Evolutionary conservation across 64 coral and sea anemone genomes (phyloP), one percentile per base, ranked within the genome.

Genomic region (Dendronephthya gigantea): DNA sequence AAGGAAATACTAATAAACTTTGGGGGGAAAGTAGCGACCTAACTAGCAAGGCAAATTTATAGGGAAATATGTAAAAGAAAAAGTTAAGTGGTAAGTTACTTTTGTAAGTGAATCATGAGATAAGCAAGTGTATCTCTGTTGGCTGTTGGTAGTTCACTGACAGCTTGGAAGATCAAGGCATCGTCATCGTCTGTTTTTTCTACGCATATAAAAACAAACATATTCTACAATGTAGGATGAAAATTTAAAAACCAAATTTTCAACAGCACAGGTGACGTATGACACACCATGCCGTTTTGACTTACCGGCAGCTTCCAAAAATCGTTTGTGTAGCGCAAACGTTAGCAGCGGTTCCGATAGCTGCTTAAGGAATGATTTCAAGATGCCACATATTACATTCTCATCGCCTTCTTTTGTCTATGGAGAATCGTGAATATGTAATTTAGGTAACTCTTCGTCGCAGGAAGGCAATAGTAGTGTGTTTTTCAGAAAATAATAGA

Each of bases 41-140:
- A n/a, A n/a, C n/a, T n/a, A n/a, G n/a, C 41, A 6, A 11, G 41
- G 41, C 41, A 45, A 45, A 45, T 45, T 4, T 4, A 45, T 45
- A 45, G 41, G 41, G 51, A 17, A 49, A 23, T 49, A 10, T 23
- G 51, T n/a, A 29, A 7, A 40, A 34, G 39, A 89, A 1, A 12
- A 16, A 1, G 7, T 8, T 19, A 1, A 4, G 19, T 23, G 11
- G 38, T 35, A 17, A 88, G 90, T 51, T 85, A 98, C 95, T 88
- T 98, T 65, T 98, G 95, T 33, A 98, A 83, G 59, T 98, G 95
- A 37, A 88, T 41, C 13, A 98, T 76, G n/a, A 98, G 40, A 49
- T 66, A 98, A 6, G 95, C 95, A n/a, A 98, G 82, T 1, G 95
- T 98, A 81, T 98, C 95, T 72, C 95, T 89, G 48, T 98, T 98